Evolutionary conservation across 2,888 invertebrate genomes (phyloP), one percentile per base, ranked within the genome.

Genomic region (Portevinia maculata): DNA sequence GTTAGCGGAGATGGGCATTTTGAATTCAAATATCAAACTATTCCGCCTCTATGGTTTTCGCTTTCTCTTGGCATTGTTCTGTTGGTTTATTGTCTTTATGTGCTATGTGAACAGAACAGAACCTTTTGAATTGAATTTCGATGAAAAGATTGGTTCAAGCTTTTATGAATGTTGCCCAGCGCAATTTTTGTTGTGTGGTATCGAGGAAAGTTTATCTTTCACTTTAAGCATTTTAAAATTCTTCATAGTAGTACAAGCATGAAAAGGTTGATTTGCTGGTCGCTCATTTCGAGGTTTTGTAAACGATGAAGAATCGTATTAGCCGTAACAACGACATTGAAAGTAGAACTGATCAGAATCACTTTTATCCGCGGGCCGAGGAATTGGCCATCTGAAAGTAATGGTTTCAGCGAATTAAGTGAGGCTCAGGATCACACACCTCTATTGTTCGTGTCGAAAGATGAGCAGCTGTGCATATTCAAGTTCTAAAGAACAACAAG

Each of bases 1-100:
- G 89, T 89, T 89, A 87, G 76, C 59, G 70, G 81, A 74, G 64
- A 70, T 81, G 65, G 57, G 32, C 76, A 60, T 75, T 59, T 65
- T 64, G 59, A 65, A 81, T 76, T 65, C 46, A 34, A 70, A 76
- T n/a, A n/a, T 55, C 48, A 48, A 57, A 53, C 50, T 34, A 41
- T 15, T 57, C 69, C 75, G 69, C 75, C 55, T 74, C 34, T 44
- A n/a, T 57, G 75, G 11, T 57, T 79, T 70, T 65, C 59, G 44
- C 50, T 73, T 65, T 79, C 64, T 79, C 73, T 65, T 73, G 67
- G 52, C 30, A 53, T 48, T 9, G 8, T 67, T 19, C 1, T 57
- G 28, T 50, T 60, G 44, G 30, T 57, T 78, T 78, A 57, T 71
- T 55, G 28, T 11, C 50, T 48, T 70, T 13, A 19, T 17, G 37